Conservation (phyloP, 2,797 vertebrate genomes). For the Sarcophilus harrisii region DNA sequence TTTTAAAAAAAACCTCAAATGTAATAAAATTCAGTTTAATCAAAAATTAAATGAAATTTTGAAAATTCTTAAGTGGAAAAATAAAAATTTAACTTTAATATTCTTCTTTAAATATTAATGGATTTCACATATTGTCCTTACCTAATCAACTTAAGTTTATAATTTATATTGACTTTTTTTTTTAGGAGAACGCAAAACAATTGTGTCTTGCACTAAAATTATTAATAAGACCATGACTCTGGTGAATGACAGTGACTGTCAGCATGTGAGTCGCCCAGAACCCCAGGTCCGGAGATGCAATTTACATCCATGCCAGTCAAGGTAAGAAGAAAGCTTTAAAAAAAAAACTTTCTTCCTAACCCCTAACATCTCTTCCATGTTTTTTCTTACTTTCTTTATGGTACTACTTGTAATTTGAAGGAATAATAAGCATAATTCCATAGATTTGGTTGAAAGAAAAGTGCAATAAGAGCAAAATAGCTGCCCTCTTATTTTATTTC, state of each 20-base stretch:
- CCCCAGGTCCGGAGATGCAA: constrained; percentile 94
- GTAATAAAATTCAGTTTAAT: background rate
- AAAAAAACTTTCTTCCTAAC: background rate
- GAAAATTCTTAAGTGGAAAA: background rate
- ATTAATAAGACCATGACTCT: constrained; percentile 92
- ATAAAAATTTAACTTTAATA: rapidly evolving
- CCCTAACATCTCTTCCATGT: background rate
- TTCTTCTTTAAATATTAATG: rapidly evolving
- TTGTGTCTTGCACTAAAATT: constrained; percentile 94
- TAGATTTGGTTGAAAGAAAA: background rate
- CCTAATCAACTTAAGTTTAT: background rate
- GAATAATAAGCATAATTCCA: background rate
- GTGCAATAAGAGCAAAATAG: background rate
- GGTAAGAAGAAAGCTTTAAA: constrained; percentile 86
- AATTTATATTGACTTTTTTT: constrained; percentile 17
- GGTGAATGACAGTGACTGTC: constrained; percentile 92
- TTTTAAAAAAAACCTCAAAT: background rate
- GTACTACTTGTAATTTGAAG: background rate
- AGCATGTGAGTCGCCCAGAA: constrained; percentile 88
- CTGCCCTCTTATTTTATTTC: background rate
- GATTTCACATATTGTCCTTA: background rate
- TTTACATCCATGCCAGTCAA: constrained; percentile 93
- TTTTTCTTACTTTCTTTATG: background rate
- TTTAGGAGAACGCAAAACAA: constrained; percentile 92
- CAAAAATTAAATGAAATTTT: background rate